These are phyloP conservation scores for Anodontia alba DNA, from an alignment of 2,888 invertebrate genomes.

Conservation along the genomic window DNA sequence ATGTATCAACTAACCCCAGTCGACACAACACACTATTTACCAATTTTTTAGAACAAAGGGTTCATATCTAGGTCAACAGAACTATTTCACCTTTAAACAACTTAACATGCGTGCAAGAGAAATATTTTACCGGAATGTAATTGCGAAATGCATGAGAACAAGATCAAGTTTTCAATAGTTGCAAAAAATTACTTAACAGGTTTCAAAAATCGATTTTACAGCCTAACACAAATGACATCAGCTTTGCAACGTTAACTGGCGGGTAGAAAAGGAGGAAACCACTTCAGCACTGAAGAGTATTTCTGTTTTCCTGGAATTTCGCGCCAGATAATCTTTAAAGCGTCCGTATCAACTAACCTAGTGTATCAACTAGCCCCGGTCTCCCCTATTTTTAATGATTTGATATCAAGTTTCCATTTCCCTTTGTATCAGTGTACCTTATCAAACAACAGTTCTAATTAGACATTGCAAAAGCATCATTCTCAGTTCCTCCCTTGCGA, in stretches of 20 bases:
- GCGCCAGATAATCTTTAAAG: background rate
- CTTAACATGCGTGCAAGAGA: background rate
- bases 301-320: background rate
- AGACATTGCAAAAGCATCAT: no score
- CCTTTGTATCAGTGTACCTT: no score
- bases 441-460: no score
- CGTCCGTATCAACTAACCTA: background rate
- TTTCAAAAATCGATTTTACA: background rate
- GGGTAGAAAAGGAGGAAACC: background rate
- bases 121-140: background rate
- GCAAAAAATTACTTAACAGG: background rate
- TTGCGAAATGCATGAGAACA: background rate
- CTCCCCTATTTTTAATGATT: background rate
- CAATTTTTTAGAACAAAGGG: background rate
- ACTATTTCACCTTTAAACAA: background rate
- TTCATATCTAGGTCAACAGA: background rate
- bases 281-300: background rate
- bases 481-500: no score
- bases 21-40: background rate
- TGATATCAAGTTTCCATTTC: no score
- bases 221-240: background rate
- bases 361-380: conserved; percentile 11
- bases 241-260: background rate
- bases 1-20: background rate
- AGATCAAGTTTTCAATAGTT: background rate